Evolutionary conservation across 1,140 invertebrate species (phyloP).

Genomic region (Heliconius congener): DNA sequence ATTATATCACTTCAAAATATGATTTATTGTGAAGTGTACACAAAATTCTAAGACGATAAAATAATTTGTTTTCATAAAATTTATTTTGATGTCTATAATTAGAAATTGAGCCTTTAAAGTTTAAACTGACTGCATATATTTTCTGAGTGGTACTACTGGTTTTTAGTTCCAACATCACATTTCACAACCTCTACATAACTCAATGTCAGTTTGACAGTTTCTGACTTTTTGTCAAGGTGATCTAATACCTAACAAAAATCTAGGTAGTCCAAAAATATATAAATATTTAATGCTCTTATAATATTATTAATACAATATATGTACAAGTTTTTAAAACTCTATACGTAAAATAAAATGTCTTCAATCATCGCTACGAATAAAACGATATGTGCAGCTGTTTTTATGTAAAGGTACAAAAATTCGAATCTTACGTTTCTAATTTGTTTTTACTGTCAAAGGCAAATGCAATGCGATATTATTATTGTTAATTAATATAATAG

Average conservation of each 20-base stretch:
- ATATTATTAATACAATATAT: slow-evolving; percentile 31
- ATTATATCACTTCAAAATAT: not conserved
- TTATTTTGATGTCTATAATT: too few relatives aligned
- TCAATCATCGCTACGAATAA: slow-evolving; percentile 28
- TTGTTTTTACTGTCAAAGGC: slow-evolving; percentile 23
- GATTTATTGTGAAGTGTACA: not conserved
- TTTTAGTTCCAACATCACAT: not conserved
- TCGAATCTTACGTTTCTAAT: slow-evolving; percentile 15
- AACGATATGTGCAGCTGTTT: slow-evolving; percentile 58
- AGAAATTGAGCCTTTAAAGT: too few relatives aligned
- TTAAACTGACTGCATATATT: too few relatives aligned
- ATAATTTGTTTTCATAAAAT: too few relatives aligned
- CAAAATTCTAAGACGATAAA: too few relatives aligned
- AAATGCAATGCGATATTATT: slow-evolving; percentile 14
- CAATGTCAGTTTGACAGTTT: slow-evolving; percentile 25
- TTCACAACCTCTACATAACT: not conserved
- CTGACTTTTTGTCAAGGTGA: slow-evolving; percentile 43
- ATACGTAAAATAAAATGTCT: slow-evolving; percentile 54
- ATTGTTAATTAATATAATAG: not conserved
- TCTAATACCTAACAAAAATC: slow-evolving; percentile 20
- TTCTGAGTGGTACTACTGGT: not conserved
- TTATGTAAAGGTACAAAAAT: slow-evolving; percentile 62
- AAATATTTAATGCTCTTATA: slow-evolving; percentile 21
- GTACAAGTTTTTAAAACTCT: slow-evolving; percentile 34
- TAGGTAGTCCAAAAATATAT: slow-evolving; percentile 15